Evolutionary conservation across 2,888 invertebrate genomes (phyloP), one percentile per base, ranked within the genome.

Genomic region (Phortica magna): DNA sequence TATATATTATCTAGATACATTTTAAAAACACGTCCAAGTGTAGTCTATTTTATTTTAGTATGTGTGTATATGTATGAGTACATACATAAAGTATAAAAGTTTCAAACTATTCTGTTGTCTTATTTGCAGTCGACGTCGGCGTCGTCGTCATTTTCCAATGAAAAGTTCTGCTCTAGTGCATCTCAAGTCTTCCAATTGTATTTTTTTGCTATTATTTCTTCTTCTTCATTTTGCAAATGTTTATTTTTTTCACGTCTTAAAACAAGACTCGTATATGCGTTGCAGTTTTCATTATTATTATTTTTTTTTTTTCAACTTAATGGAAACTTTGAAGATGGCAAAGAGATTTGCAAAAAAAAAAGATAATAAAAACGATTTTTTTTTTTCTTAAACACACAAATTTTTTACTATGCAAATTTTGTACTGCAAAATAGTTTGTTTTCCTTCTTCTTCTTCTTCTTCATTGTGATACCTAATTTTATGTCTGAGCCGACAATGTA

Each of bases 81-180:
- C 2, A 31, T 31, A 31, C 31, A 31, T 31, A 31, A 31, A 31
- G 31, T 31, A 31, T 7, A 59, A 59, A 19, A 59, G 76, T 76
- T 75, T 75, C 73, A 72, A 78, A 76, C 67, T 48, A 48, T 9
- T 14, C 7, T 43, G 17, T 17, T 68, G 68, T 68, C 7, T 42
- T 68, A 42, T 5, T 68, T 43, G 43, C 39, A 6, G n/a, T 68
- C 43, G 17, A 43, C 10, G 43, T n/a, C 17, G 43, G n/a, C 14
- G n/a, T 68, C 43, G 17, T 68, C 10, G 43, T n/a, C 17, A 61
- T 78, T 73, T 81, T 77, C 75, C 76, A 57, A 77, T 79, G 75
- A 76, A 78, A 80, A 80, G 85, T 83, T 85, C 83, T 80, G 85
- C 83, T 86, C 85, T 85, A 81, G 77, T 86, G 85, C 77, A 79